A percentile compares a stretch with the other conserved stretches of the same genome.
Conservation (phyloP, 2,797 vertebrate species). For the Sebastes oblongus region DNA sequence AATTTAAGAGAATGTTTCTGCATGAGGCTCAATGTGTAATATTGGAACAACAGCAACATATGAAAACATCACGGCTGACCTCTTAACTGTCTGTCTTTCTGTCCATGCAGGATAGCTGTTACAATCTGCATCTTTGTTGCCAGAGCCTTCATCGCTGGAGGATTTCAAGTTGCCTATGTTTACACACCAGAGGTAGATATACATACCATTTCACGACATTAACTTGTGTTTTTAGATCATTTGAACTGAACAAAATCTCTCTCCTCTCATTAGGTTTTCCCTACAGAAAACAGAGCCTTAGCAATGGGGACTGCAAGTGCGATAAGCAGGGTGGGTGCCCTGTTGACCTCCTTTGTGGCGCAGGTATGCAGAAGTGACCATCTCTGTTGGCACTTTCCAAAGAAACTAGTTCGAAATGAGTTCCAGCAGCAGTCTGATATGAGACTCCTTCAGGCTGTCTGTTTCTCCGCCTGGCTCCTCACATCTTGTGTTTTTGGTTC, state of each 20-base stretch:
- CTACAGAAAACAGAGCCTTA: slow-evolving; percentile 89
- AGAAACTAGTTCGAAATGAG: neutral
- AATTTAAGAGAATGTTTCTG: too few relatives aligned
- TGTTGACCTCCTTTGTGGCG: slow-evolving; percentile 92
- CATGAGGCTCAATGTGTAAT: neutral
- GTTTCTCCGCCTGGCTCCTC: neutral
- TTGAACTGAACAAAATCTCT: neutral
- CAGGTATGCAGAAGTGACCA: slow-evolving; percentile 79
- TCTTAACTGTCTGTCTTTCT: neutral
- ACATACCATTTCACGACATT: neutral
- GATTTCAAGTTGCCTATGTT: slow-evolving; percentile 90
- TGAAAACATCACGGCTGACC: neutral
- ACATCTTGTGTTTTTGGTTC: slow-evolving; percentile 23
- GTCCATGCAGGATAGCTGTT: slow-evolving; percentile 72
- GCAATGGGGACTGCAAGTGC: slow-evolving; percentile 89
- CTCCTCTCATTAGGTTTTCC: slow-evolving; percentile 86
- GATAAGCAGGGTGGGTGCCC: slow-evolving; percentile 86
- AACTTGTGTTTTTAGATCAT: neutral
- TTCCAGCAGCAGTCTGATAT: neutral
- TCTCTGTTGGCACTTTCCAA: neutral
- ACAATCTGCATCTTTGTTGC: slow-evolving; percentile 90
- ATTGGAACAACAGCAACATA: neutral
- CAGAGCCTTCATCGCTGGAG: slow-evolving; percentile 91
- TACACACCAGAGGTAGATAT: slow-evolving; percentile 91
- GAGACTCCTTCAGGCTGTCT: neutral